These are phyloP conservation scores for Microcebus jonahi DNA, from an alignment of 2,113 vertebrate species.

Conservation along the genomic window DNA sequence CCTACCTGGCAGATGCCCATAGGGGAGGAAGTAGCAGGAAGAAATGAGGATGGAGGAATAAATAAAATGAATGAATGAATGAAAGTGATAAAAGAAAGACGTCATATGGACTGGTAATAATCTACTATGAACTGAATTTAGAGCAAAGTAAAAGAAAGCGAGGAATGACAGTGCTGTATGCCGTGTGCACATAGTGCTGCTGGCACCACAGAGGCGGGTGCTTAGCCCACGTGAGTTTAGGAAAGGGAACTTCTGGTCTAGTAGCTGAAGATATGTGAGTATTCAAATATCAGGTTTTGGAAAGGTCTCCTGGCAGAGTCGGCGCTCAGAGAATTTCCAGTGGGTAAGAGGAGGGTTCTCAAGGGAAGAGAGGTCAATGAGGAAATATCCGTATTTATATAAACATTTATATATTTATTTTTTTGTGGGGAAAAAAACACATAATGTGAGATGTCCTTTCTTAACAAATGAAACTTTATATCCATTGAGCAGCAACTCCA, in stretches of 20 bases:
- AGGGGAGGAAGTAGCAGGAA: background rate
- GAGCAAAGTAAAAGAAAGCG: background rate
- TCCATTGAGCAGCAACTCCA: background rate
- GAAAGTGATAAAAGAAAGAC: background rate
- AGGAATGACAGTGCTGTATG: background rate
- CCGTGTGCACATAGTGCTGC: background rate
- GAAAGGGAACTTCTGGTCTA: background rate
- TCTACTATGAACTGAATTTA: background rate
- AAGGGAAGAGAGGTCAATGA: background rate
- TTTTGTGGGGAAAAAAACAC: background rate
- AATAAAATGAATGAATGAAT: background rate
- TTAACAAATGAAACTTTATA: background rate
- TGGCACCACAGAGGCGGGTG: accelerated
- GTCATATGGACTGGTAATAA: background rate
- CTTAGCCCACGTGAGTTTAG: background rate
- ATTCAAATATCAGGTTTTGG: background rate
- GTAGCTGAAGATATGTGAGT: background rate
- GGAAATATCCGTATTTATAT: background rate
- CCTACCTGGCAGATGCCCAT: background rate
- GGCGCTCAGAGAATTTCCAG: background rate
- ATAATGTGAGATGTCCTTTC: background rate
- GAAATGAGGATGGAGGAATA: background rate
- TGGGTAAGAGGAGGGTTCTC: background rate
- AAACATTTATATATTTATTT: background rate
- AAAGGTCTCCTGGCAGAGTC: background rate